phyloP scores from a whole-genome alignment of 1,140 invertebrate species.

The Heliconius hewitsoni region DNA sequence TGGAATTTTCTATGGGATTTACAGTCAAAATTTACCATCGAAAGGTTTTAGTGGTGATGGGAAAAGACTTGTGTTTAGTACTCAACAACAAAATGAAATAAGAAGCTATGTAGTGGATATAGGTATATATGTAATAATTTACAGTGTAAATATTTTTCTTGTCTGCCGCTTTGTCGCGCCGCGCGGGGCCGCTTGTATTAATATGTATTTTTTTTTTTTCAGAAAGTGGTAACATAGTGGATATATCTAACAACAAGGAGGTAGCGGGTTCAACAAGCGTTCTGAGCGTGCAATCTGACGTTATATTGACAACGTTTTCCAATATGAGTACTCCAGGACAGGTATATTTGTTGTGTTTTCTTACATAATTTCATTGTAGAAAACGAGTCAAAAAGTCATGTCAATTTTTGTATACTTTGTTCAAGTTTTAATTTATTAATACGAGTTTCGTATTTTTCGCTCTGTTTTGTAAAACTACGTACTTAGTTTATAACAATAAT shows the following conservation, averaged over 20 bases:
- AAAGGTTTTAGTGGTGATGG: slow-evolving; percentile 85
- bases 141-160: no score
- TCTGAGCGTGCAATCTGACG: slow-evolving; percentile 80
- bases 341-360: slow-evolving; percentile 43
- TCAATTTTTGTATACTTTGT: no score
- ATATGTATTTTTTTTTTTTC: not conserved
- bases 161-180: no score
- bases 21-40: slow-evolving; percentile 80
- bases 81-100: slow-evolving; percentile 83
- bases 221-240: slow-evolving; percentile 77
- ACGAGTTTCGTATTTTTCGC: no score
- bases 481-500: no score
- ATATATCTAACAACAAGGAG: slow-evolving; percentile 68
- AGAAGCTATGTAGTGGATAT: slow-evolving; percentile 84
- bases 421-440: no score
- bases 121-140: slow-evolving; percentile 69
- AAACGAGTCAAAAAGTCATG: no score
- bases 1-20: slow-evolving; percentile 85
- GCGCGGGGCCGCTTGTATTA: no score
- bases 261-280: slow-evolving; percentile 73
- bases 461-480: no score
- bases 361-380: no score
- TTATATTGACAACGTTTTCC: slow-evolving; percentile 76
- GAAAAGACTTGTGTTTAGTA: slow-evolving; percentile 84
- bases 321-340: slow-evolving; percentile 78